Percentiles rank a stretch among this genome's conserved stretches.
These are phyloP conservation scores for Bembecia ichneumoniformis DNA, from an alignment of 2,888 invertebrate species.

Conservation along the genomic window DNA sequence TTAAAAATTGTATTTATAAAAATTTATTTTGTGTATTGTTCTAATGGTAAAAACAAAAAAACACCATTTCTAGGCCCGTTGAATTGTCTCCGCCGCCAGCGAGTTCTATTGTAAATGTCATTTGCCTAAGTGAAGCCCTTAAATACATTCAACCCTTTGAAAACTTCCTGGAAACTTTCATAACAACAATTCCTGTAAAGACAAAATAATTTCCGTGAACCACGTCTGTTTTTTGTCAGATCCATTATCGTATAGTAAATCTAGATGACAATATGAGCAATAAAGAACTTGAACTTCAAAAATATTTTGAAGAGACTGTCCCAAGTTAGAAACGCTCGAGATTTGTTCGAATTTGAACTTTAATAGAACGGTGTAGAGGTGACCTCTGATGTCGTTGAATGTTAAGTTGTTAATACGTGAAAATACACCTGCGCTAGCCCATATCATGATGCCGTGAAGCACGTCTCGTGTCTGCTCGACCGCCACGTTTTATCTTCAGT, in stretches of 20 bases:
- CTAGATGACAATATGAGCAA: conserved; percentile 56
- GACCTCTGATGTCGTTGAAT: neutral
- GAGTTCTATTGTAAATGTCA: too few relatives aligned
- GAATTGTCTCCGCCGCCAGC: too few relatives aligned
- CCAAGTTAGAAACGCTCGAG: conserved; percentile 4
- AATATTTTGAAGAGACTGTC: conserved; percentile 25
- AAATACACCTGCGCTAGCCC: conserved; percentile 45
- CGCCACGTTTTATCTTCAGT: conserved; percentile 44
- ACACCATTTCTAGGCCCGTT: too few relatives aligned
- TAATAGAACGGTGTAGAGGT: neutral
- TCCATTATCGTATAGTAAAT: conserved; percentile 34
- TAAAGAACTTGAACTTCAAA: conserved; percentile 41
- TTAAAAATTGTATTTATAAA: too few relatives aligned
- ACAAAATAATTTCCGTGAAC: neutral
- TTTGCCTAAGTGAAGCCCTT: too few relatives aligned
- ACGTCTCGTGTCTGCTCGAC: conserved; percentile 45
- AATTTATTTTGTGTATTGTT: too few relatives aligned
- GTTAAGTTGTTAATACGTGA: conserved; percentile 34
- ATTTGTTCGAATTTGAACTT: conserved; percentile 13
- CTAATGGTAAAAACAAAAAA: too few relatives aligned
- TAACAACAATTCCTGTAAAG: neutral
- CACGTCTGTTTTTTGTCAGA: conserved; percentile 4
- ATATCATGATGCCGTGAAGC: conserved; percentile 61
- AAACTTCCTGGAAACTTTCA: neutral
- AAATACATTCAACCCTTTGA: too few relatives aligned